Percentiles rank a stretch among this genome's conserved stretches.
phyloP scores from a whole-genome alignment of 1,140 invertebrate genomes.

The Dolichoris vasculosae region DNA sequence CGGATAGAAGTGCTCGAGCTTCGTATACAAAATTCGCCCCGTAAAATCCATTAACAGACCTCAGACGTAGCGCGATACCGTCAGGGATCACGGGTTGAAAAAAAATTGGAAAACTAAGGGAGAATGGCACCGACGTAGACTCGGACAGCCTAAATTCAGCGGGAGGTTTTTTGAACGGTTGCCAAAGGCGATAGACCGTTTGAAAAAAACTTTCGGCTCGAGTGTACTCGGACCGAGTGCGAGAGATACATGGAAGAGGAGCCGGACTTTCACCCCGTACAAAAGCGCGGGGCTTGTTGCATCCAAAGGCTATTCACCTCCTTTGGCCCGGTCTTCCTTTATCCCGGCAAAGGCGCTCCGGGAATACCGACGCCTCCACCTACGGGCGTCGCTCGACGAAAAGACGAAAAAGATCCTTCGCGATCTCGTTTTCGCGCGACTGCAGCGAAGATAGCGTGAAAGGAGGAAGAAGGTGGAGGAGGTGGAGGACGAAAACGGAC shows the following conservation, averaged over 20 bases:
- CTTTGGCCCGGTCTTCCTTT: background rate
- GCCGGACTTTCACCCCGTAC: background rate
- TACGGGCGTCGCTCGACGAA: background rate
- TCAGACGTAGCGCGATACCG: background rate
- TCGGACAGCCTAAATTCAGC: background rate
- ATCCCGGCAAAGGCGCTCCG: background rate
- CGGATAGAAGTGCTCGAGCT: background rate
- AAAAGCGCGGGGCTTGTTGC: background rate
- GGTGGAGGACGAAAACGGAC: too few species aligned
- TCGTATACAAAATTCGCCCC: background rate
- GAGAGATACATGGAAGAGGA: background rate
- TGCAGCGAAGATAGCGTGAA: slow-evolving; percentile 16
- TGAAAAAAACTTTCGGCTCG: background rate
- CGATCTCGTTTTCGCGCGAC: background rate
- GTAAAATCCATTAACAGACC: background rate
- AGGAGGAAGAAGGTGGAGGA: slow-evolving; percentile 34
- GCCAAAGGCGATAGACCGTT: background rate
- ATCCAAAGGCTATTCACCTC: background rate
- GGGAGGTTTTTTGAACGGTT: slow-evolving; percentile 14
- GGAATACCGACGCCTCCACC: too few species aligned
- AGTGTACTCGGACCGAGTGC: background rate
- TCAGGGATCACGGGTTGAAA: background rate
- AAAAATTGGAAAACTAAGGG: background rate
- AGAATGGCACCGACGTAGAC: background rate
- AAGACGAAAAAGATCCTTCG: background rate